These are phyloP conservation scores for Teleogryllus oceanicus DNA, from an alignment of 2,888 invertebrate genomes.

Conservation along the genomic window DNA sequence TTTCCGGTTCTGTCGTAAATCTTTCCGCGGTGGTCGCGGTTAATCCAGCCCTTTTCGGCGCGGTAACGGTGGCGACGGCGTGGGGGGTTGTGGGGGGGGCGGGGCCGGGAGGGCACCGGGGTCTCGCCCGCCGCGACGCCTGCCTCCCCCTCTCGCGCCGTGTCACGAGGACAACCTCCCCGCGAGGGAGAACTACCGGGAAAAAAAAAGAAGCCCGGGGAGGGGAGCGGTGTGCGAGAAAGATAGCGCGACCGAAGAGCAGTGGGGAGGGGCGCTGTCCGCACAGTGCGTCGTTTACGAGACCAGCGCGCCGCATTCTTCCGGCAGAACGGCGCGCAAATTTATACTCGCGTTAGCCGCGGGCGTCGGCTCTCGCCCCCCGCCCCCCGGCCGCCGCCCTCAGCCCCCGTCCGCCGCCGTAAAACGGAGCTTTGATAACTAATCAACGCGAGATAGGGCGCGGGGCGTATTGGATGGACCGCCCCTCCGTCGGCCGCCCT, in stretches of 20 bases:
- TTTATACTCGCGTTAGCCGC: not conserved
- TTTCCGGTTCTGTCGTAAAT: not conserved
- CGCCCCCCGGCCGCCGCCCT: not conserved
- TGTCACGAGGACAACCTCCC: too few species aligned
- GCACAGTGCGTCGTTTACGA: constrained; percentile 6
- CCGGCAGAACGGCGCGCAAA: constrained; percentile 18
- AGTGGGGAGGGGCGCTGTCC: not conserved
- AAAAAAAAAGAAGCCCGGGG: too few species aligned
- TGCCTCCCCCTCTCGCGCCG: too few species aligned
- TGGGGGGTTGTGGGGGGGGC: not conserved
- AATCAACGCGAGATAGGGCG: constrained; percentile 18
- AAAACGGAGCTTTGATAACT: constrained; percentile 6
- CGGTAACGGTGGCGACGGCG: not conserved
- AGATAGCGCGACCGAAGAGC: too few species aligned
- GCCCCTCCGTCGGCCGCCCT: not conserved
- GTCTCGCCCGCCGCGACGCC: too few species aligned
- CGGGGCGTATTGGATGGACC: not conserved
- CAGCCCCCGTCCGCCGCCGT: not conserved
- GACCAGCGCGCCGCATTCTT: not conserved
- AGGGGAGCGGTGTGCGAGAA: too few species aligned
- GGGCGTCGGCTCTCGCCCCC: not conserved
- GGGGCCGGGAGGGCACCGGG: too few species aligned
- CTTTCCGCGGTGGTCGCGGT: not conserved
- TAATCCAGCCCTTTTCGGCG: not conserved
- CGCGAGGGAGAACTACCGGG: too few species aligned